phyloP scores from a whole-genome alignment of 2,888 invertebrate genomes.

The Diogma glabrata region DNA sequence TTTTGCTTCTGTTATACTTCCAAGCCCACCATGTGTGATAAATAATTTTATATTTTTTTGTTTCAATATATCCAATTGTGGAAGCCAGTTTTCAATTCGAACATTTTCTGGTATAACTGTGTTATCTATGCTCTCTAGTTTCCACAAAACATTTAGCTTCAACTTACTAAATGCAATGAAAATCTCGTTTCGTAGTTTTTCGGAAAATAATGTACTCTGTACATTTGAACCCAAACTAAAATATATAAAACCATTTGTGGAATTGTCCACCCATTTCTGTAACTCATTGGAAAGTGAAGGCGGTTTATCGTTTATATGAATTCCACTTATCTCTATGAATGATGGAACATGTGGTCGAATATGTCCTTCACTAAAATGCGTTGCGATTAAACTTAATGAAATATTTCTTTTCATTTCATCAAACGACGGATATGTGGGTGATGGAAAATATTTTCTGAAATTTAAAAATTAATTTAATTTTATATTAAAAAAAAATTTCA shows the following conservation, averaged over 20 bases:
- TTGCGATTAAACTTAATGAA: conserved; percentile 40
- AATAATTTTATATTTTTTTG: conserved; percentile 37
- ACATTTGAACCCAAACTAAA: conserved; percentile 39
- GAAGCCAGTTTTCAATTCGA: conserved; percentile 40
- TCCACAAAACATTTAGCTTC: conserved; percentile 40
- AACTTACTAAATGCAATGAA: conserved; percentile 34
- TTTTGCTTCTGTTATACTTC: not conserved
- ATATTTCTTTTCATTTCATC: conserved; percentile 38
- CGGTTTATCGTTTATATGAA: conserved; percentile 26
- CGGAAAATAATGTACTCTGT: conserved; percentile 35
- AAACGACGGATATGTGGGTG: conserved; percentile 20
- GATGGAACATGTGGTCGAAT: conserved; percentile 37
- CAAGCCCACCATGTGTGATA: conserved; percentile 36
- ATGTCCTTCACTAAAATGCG: conserved; percentile 38
- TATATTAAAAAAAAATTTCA: conserved; percentile 32
- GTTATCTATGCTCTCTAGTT: conserved; percentile 37
- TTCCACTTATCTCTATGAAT: conserved; percentile 32
- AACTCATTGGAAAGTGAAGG: conserved; percentile 24
- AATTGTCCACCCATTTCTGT: conserved; percentile 32
- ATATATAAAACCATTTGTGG: conserved; percentile 36
- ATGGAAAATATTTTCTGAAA: conserved; percentile 29
- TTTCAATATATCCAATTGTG: conserved; percentile 40
- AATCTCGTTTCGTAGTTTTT: conserved; percentile 28
- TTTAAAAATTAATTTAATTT: no score
- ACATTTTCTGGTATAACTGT: conserved; percentile 36